Conservation (phyloP, 2,888 invertebrate genomes). For the Tetanocera ferruginea region DNA sequence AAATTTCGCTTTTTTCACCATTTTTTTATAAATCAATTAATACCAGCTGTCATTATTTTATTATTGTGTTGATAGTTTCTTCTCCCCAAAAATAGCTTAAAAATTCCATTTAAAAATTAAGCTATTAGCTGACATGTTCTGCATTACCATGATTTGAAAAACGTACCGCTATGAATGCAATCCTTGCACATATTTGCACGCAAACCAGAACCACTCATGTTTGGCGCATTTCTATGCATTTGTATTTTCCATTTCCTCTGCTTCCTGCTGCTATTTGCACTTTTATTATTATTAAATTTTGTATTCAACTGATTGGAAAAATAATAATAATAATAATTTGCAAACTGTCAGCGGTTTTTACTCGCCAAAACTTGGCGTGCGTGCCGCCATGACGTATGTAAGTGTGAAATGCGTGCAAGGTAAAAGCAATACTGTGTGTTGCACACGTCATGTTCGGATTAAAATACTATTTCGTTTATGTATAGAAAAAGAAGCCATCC, state of each 20-base stretch:
- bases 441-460: too few relatives aligned
- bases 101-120: background rate
- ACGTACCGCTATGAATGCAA: background rate
- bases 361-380: too few relatives aligned
- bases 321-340: background rate
- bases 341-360: background rate
- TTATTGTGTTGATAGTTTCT: background rate
- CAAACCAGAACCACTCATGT: background rate
- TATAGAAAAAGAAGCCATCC: too few relatives aligned
- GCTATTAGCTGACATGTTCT: background rate
- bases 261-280: background rate
- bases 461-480: too few relatives aligned
- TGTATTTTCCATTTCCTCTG: background rate
- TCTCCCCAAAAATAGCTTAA: background rate
- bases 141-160: background rate
- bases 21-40: background rate
- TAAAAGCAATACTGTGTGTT: too few relatives aligned
- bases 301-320: slow-evolving; percentile 9
- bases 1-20: background rate
- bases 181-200: slow-evolving; percentile 7
- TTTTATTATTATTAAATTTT: background rate
- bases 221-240: background rate
- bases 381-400: too few relatives aligned
- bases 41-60: background rate
- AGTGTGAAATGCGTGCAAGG: too few relatives aligned